Evolutionary conservation across 1,140 invertebrate species (phyloP).

Genomic region (Papilio glaucus): DNA sequence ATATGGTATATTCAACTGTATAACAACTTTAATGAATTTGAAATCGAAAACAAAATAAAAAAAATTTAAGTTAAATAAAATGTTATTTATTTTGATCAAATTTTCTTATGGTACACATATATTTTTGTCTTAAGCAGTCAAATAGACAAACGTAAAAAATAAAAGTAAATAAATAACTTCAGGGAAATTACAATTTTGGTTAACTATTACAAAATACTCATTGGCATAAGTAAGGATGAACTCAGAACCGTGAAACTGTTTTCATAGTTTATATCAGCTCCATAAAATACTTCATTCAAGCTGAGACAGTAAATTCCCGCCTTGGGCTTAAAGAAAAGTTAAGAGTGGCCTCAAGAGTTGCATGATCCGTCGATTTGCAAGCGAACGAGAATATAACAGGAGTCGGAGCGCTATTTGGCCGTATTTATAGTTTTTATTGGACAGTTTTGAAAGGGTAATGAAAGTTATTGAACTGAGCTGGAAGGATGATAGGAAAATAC

Average conservation of each 20-base stretch:
- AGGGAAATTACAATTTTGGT: too few species aligned
- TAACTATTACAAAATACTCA: too few species aligned
- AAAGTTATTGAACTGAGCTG: conserved; percentile 30
- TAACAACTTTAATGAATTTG: too few species aligned
- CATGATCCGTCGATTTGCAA: conserved; percentile 44
- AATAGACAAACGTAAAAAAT: too few species aligned
- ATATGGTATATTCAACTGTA: too few species aligned
- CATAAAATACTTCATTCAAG: background rate
- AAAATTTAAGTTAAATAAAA: too few species aligned
- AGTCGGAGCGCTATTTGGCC: conserved; percentile 41
- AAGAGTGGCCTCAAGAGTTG: conserved; percentile 40
- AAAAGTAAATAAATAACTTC: too few species aligned
- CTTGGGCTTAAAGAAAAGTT: conserved; percentile 48
- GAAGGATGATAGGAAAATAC: conserved; percentile 20
- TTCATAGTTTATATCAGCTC: conserved; percentile 6
- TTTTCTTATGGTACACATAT: too few species aligned
- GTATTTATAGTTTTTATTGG: conserved; percentile 45
- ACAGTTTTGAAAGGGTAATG: conserved; percentile 43
- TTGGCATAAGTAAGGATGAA: background rate
- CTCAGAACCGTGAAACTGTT: background rate
- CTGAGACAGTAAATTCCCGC: conserved; percentile 42
- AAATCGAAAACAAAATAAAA: too few species aligned
- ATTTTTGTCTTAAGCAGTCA: too few species aligned
- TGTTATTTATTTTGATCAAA: too few species aligned
- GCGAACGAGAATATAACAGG: conserved; percentile 41